A percentile compares a stretch with the other conserved stretches of the same genome.
phyloP scores from a whole-genome alignment of 2,888 invertebrate species.

The Patella ulyssiponensis region DNA sequence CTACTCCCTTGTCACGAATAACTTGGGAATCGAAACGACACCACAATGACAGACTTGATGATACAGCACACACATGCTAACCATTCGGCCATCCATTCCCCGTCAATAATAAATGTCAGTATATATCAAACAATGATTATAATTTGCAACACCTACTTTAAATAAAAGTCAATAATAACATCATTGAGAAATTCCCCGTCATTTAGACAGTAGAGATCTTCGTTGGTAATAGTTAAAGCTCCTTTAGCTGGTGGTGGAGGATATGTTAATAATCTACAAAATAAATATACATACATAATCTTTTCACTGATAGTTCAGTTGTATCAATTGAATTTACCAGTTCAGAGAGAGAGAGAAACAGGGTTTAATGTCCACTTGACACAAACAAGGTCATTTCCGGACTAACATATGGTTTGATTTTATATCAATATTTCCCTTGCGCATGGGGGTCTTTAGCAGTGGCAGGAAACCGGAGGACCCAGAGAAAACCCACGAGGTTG shows the following conservation, averaged over 20 bases:
- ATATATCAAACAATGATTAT: background rate
- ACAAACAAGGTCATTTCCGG: too few species aligned
- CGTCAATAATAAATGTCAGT: too few species aligned
- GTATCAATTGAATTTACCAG: too few species aligned
- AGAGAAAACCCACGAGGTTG: slow-evolving; percentile 3
- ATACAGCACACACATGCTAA: background rate
- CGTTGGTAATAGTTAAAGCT: slow-evolving; percentile 91
- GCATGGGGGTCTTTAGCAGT: too few species aligned
- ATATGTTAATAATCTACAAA: slow-evolving; percentile 74
- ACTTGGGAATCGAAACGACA: background rate
- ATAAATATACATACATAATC: background rate
- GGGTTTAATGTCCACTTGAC: too few species aligned
- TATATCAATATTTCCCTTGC: too few species aligned
- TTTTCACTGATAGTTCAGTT: too few species aligned
- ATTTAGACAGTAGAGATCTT: slow-evolving; percentile 91
- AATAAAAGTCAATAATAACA: slow-evolving; percentile 97
- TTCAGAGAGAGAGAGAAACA: background rate
- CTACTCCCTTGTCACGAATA: background rate
- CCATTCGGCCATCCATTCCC: too few species aligned
- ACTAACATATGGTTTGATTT: too few species aligned
- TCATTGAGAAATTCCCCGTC: slow-evolving; percentile 96
- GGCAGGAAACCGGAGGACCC: too few species aligned
- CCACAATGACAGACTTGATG: background rate
- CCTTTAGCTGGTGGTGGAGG: slow-evolving; percentile 87
- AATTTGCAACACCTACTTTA: slow-evolving; percentile 77